Percentiles rank a stretch among this genome's conserved stretches.
Evolutionary conservation across 2,113 vertebrate genomes (phyloP).

Genomic region (Oenanthe melanoleuca): DNA sequence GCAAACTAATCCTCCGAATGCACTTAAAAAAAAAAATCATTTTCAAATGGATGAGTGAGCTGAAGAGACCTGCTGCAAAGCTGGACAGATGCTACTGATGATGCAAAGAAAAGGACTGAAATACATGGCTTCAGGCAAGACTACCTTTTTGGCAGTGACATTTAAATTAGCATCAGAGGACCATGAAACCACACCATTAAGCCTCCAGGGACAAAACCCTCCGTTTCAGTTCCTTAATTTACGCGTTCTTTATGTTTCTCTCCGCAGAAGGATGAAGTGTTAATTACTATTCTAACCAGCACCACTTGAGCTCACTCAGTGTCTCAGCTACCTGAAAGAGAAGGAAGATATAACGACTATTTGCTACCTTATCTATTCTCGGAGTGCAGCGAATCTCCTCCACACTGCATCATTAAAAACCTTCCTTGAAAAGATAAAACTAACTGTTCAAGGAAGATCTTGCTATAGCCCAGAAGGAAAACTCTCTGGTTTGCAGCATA

Average conservation of each 20-base stretch:
- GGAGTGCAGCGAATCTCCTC: neutral
- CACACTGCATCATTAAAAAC: neutral
- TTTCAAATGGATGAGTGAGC: constrained; percentile 27
- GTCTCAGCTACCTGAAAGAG: neutral
- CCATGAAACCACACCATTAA: constrained; percentile 5
- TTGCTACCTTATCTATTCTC: neutral
- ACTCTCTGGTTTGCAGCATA: neutral
- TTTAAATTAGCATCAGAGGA: constrained; percentile 51
- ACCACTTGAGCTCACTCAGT: neutral
- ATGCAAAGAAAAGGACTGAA: constrained; percentile 29
- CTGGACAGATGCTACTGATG: constrained; percentile 40
- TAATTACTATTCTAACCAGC: constrained; percentile 18
- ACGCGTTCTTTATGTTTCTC: neutral
- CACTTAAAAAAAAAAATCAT: neutral
- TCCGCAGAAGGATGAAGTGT: constrained; percentile 8
- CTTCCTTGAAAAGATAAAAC: neutral
- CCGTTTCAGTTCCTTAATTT: constrained; percentile 24
- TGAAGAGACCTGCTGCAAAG: constrained; percentile 43
- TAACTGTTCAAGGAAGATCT: neutral
- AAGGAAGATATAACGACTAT: neutral
- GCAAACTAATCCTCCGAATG: constrained; percentile 27
- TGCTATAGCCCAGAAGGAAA: neutral
- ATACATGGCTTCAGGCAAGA: constrained; percentile 9
- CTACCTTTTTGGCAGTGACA: constrained; percentile 33
- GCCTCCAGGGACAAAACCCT: neutral